These are phyloP conservation scores for Lepidochrysops patricia DNA, from an alignment of 2,888 invertebrate genomes.

Conservation along the genomic window DNA sequence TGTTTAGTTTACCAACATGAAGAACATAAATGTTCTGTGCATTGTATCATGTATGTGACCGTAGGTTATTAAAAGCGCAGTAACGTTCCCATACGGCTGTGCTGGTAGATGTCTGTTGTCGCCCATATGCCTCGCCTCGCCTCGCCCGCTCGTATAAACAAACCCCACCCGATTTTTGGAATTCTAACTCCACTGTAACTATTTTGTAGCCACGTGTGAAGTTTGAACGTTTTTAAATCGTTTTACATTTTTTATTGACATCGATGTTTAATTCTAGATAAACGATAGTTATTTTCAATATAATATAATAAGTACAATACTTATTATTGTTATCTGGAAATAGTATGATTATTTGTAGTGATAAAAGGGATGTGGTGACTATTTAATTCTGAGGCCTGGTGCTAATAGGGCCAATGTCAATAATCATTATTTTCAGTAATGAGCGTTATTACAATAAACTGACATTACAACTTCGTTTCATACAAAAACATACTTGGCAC, in stretches of 20 bases:
- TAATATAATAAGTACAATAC: no score
- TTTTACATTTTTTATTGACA: background rate
- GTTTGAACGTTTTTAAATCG: slow-evolving; percentile 13
- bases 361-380: no score
- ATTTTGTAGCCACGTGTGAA: slow-evolving; percentile 15
- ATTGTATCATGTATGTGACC: background rate
- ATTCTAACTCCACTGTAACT: slow-evolving; percentile 17
- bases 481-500: no score
- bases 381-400: no score
- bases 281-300: no score
- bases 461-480: no score
- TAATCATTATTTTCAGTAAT: no score
- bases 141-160: slow-evolving; percentile 32
- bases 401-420: no score
- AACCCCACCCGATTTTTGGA: slow-evolving; percentile 22
- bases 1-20: background rate
- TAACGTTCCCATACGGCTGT: slow-evolving; percentile 44
- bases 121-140: slow-evolving; percentile 46
- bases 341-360: no score
- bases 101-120: slow-evolving; percentile 57
- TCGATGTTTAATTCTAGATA: background rate
- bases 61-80: slow-evolving; percentile 23
- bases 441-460: no score
- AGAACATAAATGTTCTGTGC: background rate
- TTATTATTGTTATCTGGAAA: no score